These are phyloP conservation scores for Drosophila longiperda DNA, from an alignment of 2,888 invertebrate species.

Conservation along the genomic window DNA sequence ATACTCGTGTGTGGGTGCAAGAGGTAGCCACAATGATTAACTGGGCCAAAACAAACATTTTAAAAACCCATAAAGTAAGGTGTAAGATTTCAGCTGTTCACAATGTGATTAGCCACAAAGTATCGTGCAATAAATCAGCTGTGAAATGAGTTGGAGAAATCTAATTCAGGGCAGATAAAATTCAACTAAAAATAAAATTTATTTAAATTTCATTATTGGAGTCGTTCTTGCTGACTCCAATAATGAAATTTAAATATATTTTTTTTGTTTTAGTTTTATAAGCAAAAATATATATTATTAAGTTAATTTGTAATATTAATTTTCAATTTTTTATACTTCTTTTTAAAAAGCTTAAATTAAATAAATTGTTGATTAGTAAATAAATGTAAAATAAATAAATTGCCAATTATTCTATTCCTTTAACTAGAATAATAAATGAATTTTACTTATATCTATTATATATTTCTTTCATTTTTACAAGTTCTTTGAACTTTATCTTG, in stretches of 20 bases:
- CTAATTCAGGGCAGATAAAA: not conserved
- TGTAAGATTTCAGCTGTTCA: conserved; percentile 22
- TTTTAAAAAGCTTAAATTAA: not conserved
- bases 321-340: not conserved
- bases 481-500: not conserved
- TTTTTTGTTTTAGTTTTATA: too few relatives aligned
- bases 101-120: conserved; percentile 4
- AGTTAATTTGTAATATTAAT: not conserved
- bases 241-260: too few relatives aligned
- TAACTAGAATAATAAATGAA: not conserved
- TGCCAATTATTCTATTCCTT: not conserved
- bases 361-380: too few relatives aligned
- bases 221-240: too few relatives aligned
- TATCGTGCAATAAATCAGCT: conserved; percentile 24
- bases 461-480: not conserved
- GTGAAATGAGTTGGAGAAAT: not conserved
- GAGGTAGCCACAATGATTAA: conserved; percentile 41
- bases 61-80: conserved; percentile 2
- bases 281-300: too few relatives aligned
- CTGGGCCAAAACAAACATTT: conserved; percentile 43
- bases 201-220: too few relatives aligned
- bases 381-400: not conserved
- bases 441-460: not conserved
- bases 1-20: conserved; percentile 2
- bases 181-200: not conserved